A percentile compares a stretch with the other conserved stretches of the same genome.
phyloP scores from a whole-genome alignment of 1,140 invertebrate species.

The Formica selysi region DNA sequence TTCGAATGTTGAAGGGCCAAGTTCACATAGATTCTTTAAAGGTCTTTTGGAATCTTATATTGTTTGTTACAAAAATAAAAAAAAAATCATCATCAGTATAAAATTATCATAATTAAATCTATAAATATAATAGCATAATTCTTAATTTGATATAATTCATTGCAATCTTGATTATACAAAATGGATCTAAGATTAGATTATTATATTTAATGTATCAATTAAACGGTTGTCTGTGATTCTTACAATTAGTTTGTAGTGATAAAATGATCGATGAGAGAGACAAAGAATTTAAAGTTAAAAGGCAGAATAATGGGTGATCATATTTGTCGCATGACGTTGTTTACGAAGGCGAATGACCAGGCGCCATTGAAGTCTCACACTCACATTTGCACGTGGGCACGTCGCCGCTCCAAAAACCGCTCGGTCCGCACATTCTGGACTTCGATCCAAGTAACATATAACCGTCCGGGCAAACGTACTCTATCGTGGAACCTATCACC shows the following conservation, averaged over 20 bases:
- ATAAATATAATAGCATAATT: background rate
- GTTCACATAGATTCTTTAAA: background rate
- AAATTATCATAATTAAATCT: background rate
- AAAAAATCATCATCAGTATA: background rate
- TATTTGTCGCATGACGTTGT: background rate
- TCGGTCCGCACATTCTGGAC: constrained; percentile 89
- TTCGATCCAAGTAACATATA: constrained; percentile 92
- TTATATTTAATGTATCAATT: constrained; percentile 21
- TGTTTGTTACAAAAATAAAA: background rate
- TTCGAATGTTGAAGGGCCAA: no score
- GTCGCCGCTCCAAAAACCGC: constrained; percentile 93
- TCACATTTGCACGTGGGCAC: constrained; percentile 95
- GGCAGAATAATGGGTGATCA: background rate
- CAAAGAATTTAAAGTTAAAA: background rate
- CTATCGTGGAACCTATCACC: constrained; percentile 90
- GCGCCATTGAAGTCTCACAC: constrained; percentile 72
- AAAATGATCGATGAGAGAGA: background rate
- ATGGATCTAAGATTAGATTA: background rate
- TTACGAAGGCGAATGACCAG: background rate
- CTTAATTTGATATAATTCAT: background rate
- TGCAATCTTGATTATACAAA: background rate
- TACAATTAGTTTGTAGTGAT: background rate
- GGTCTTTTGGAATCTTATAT: background rate
- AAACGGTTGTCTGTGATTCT: background rate
- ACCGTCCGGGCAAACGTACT: constrained; percentile 94